These are phyloP conservation scores for Drosophila parthenogenetica DNA, from an alignment of 2,888 invertebrate species.

Conservation along the genomic window DNA sequence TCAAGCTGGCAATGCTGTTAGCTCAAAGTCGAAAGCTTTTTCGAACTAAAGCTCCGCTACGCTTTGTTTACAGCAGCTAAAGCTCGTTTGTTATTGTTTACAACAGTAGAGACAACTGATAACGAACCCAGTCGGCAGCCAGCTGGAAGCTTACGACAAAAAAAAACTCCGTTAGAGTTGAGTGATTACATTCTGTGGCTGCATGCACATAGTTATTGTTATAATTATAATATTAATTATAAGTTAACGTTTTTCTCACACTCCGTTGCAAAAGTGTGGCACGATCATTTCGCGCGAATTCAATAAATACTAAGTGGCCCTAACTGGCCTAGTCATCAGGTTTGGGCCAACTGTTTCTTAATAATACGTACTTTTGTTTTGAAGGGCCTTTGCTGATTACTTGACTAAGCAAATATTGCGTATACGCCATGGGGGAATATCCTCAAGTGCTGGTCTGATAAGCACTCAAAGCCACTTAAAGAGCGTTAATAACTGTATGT, in stretches of 20 bases:
- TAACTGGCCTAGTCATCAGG: constrained; percentile 5
- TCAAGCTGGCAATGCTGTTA: constrained; percentile 36
- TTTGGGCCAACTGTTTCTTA: constrained; percentile 4
- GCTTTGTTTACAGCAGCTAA: constrained; percentile 22
- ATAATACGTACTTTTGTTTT: constrained; percentile 28
- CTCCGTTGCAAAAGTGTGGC: constrained; percentile 29
- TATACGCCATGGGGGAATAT: constrained; percentile 28
- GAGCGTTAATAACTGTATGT: constrained; percentile 25
- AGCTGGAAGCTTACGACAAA: constrained; percentile 8
- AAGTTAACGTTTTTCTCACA: constrained; percentile 39
- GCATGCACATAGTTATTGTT: constrained; percentile 31
- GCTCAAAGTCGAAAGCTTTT: constrained; percentile 31
- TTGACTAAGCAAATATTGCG: constrained; percentile 34
- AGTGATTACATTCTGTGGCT: constrained; percentile 36
- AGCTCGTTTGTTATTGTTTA: constrained; percentile 41
- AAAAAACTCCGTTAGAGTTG: constrained; percentile 41
- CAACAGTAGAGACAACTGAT: constrained; percentile 13
- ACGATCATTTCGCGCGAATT: constrained; percentile 36
- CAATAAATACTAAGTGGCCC: constrained; percentile 13
- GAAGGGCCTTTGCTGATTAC: constrained; percentile 30
- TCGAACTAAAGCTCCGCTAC: constrained; percentile 5
- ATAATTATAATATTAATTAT: constrained; percentile 36
- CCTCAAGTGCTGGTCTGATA: constrained; percentile 43
- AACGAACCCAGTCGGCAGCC: not conserved
- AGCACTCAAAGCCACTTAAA: constrained; percentile 24